Base-by-base conservation (phyloP, 2,113 vertebrate genomes). In the Tychaedon coryphoeus region DNA sequence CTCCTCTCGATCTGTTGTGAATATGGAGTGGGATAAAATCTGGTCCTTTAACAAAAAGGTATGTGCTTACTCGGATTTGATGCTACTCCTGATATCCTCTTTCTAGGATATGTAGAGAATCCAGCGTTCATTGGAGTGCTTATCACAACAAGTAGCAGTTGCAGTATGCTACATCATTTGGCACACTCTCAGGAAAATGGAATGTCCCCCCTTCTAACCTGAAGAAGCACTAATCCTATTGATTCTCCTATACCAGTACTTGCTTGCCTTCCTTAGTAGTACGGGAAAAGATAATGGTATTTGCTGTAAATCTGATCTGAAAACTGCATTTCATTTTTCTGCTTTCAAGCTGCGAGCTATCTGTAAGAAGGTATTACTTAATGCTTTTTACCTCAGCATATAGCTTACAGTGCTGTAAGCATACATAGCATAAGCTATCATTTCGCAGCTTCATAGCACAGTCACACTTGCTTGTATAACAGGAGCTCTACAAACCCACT, bases 1-100 rank as follows among this genome's bases (percentile, higher is more conserved):
- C 67, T 99, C 99, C 17, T 99, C 99, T 38, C 98, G 99, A 73
- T 99, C 99, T 56, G 99, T 99, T 5, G 99, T 99, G 84, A 99
- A 99, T 97, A 99, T 99, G 99, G 99, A 99, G 92, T 99, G 99
- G 99, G 99, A 99, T 98, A 99, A 99, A 98, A 99, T 99, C 97
- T 99, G 99, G 99, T 97, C 99, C 12, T 99, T 99, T 95, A 99
- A 99, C 96, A 99, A 99, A 97, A 99, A 99, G 99, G 99, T 99
- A 98, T 33, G 29, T 91, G 12, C 50, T 75, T 92, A 43, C 42
- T 74, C 16, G 34, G 86, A 76, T 73, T 80, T 70, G 47, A 31
- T 85, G 43, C 57, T 36, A 38, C 50, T 66, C 31, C 40, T 62
- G 31, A 8, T 85, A 65, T 10, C 51, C 38, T 57, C 22, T 96